These are phyloP conservation scores for Lycophotia porphyrea DNA, from an alignment of 2,888 invertebrate genomes.

Conservation along the genomic window DNA sequence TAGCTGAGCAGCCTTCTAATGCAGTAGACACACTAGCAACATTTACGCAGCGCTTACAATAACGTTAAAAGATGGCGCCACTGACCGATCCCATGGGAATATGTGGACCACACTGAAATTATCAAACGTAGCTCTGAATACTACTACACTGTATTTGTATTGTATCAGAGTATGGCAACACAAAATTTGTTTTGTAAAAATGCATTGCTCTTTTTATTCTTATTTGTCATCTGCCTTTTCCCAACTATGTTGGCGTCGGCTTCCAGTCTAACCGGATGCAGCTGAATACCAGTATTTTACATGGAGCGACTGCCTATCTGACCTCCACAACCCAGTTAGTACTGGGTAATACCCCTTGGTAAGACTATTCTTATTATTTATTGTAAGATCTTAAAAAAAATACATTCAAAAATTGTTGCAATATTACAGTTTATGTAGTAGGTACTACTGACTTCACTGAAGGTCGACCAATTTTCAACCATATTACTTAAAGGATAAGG, in stretches of 20 bases:
- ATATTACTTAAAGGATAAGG: no score
- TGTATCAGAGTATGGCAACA: not conserved
- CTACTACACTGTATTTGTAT: not conserved
- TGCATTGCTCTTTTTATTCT: not conserved
- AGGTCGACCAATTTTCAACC: no score
- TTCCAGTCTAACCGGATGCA: not conserved
- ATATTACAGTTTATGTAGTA: not conserved
- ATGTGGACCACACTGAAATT: slow-evolving; percentile 85
- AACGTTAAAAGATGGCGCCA: slow-evolving; percentile 79
- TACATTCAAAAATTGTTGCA: not conserved
- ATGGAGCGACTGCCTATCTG: not conserved
- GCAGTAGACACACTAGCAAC: slow-evolving; percentile 67
- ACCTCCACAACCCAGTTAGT: no score
- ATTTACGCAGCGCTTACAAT: slow-evolving; percentile 82
- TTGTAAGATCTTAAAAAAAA: not conserved
- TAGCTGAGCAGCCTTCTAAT: slow-evolving; percentile 13
- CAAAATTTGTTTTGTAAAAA: not conserved
- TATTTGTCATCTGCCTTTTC: not conserved
- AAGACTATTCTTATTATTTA: not conserved
- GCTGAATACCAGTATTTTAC: not conserved
- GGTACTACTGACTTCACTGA: not conserved
- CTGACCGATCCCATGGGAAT: slow-evolving; percentile 86
- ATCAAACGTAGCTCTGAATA: slow-evolving; percentile 50
- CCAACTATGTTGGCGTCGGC: not conserved
- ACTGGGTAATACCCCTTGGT: not conserved